Evolutionary conservation across 2,113 vertebrate species (phyloP), one percentile per base, ranked within the genome.

Genomic region (Symphodus melops): DNA sequence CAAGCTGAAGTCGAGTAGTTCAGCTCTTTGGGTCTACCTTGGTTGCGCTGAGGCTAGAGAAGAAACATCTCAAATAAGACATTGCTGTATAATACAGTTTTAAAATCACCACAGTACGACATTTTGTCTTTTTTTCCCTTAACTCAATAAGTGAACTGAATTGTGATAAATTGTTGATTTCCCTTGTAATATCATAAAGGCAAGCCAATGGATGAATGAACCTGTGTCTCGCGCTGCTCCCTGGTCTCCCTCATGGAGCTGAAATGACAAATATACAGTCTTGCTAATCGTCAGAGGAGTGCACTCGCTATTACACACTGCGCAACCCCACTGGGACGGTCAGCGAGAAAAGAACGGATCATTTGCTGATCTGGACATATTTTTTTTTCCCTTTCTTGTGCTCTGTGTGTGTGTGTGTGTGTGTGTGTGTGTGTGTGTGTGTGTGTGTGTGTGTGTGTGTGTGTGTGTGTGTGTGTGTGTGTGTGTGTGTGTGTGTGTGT

Each of bases 361-460:
- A 89, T 91, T 86, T 92, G 91, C 91, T 91, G 90, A 93, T 87
- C 60, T 86, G 75, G 79, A 72, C 84, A 86, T 86, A 83, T 90
- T 92, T 75, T 71, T 72, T 66, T 59, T 74, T n/a, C n/a, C 66
- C 61, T 60, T 56, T 71, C 75, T 60, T 63, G 63, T 33, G 68
- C 62, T n/a, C n/a, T n/a, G n/a, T n/a, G n/a, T n/a, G n/a, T n/a
- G n/a, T n/a, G n/a, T n/a, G n/a, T n/a, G n/a, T n/a, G n/a, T n/a
- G n/a, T n/a, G n/a, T n/a, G n/a, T n/a, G n/a, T n/a, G n/a, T n/a
- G n/a, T n/a, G n/a, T n/a, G n/a, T n/a, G n/a, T n/a, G n/a, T n/a
- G n/a, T n/a, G n/a, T n/a, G n/a, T n/a, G n/a, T n/a, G n/a, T n/a
- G n/a, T n/a, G n/a, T n/a, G n/a, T n/a, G n/a, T n/a, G n/a, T n/a